Conservation (phyloP, 92 coral and sea anemone species). For the Parazoanthus atlanticus region DNA sequence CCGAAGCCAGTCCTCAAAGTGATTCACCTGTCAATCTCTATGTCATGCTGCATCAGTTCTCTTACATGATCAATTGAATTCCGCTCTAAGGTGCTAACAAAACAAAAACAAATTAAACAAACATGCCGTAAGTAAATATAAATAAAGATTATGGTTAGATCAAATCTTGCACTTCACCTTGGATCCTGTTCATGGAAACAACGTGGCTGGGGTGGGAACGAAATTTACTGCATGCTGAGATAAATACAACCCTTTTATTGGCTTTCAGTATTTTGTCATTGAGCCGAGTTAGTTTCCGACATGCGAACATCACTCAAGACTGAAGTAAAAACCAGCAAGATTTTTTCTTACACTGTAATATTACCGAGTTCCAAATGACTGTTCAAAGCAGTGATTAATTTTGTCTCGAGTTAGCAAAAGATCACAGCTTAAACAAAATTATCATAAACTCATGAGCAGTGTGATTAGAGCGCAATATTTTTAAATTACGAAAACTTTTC, state of each 20-base stretch:
- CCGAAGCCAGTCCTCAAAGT: constrained; percentile 19
- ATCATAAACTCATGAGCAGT: no score
- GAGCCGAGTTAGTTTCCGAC: neutral
- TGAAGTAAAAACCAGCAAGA: no score
- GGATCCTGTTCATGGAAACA: neutral
- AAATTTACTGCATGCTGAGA: neutral
- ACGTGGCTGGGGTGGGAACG: neutral
- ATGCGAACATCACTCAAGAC: neutral
- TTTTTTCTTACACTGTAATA: no score
- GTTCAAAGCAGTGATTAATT: no score
- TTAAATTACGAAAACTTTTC: no score
- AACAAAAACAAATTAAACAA: constrained; percentile 21
- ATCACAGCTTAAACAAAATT: no score
- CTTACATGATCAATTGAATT: constrained; percentile 48
- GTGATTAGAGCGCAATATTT: no score
- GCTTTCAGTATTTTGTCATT: neutral
- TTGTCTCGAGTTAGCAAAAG: no score
- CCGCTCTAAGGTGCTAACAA: constrained; percentile 50
- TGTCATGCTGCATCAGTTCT: constrained; percentile 43
- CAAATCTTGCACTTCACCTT: neutral
- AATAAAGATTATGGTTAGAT: constrained; percentile 4
- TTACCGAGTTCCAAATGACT: no score
- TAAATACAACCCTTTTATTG: no score
- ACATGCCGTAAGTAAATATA: constrained; percentile 15
- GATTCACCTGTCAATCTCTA: constrained; percentile 45